A percentile compares a stretch with the other conserved stretches of the same genome.
Evolutionary conservation across 2,888 invertebrate species (phyloP).

Genomic region (Pyrrhosoma nymphula): DNA sequence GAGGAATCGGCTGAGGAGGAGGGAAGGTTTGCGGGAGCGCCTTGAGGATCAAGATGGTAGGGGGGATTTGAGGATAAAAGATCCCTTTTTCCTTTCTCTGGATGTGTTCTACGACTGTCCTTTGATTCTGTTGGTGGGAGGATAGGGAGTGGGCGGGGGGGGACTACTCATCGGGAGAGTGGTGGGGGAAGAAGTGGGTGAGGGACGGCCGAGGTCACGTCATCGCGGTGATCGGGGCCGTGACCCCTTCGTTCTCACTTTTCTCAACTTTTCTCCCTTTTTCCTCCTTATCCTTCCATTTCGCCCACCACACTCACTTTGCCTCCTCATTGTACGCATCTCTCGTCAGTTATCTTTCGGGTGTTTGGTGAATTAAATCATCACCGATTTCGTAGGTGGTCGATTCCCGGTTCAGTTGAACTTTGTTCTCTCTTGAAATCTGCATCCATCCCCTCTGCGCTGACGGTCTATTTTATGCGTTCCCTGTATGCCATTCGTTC

Average conservation of each 20-base stretch:
- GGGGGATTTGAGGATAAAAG: background rate
- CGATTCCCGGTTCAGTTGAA: too few relatives aligned
- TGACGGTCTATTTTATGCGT: too few relatives aligned
- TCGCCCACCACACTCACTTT: background rate
- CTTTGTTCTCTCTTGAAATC: too few relatives aligned
- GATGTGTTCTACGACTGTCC: constrained; percentile 1
- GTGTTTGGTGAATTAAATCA: too few relatives aligned
- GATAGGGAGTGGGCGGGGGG: background rate
- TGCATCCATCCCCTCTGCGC: too few relatives aligned
- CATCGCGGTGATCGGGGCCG: background rate
- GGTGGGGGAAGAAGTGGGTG: background rate
- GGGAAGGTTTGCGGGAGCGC: background rate
- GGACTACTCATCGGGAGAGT: background rate
- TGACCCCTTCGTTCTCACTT: background rate
- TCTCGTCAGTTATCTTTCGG: background rate
- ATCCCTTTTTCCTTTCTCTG: background rate
- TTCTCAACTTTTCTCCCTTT: background rate
- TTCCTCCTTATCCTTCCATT: background rate
- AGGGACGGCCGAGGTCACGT: background rate
- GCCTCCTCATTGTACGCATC: background rate
- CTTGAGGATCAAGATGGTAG: background rate
- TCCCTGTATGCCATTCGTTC: too few relatives aligned
- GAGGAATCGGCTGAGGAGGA: background rate
- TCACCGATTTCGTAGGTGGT: too few relatives aligned
- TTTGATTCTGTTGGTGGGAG: background rate